Percentiles rank a stretch among this genome's conserved stretches.
Evolutionary conservation across 1,140 invertebrate species (phyloP).

Genomic region (Adelges cooleyi): DNA sequence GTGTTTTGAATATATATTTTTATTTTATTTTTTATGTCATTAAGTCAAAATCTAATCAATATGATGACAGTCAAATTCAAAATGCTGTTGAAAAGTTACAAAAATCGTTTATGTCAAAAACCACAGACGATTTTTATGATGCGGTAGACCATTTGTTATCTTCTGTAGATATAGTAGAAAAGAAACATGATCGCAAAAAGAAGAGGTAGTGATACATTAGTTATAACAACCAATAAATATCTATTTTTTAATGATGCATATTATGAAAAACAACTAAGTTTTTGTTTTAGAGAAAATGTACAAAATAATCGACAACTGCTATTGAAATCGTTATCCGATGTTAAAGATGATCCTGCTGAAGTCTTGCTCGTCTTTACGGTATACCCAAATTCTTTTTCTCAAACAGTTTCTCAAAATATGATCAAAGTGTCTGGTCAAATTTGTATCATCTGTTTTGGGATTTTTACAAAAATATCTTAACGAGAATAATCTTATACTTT

Average conservation of each 20-base stretch:
- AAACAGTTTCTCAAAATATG: constrained; percentile 62
- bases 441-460: constrained; percentile 66
- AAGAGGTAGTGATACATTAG: constrained; percentile 50
- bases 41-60: constrained; percentile 43
- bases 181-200: constrained; percentile 79
- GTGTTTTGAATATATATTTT: neutral
- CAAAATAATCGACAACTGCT: constrained; percentile 22
- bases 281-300: constrained; percentile 22
- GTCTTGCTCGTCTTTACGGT: constrained; percentile 67
- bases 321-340: constrained; percentile 53
- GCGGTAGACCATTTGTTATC: constrained; percentile 57
- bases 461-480: constrained; percentile 59
- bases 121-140: constrained; percentile 64
- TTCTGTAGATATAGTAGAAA: constrained; percentile 62
- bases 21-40: constrained; percentile 36
- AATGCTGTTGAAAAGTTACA: constrained; percentile 49
- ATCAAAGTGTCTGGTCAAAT: constrained; percentile 82
- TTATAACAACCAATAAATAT: constrained; percentile 66
- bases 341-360: constrained; percentile 63
- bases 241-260: neutral
- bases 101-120: constrained; percentile 47
- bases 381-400: constrained; percentile 77
- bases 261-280: too few species aligned
- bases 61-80: constrained; percentile 47
- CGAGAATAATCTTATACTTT: constrained; percentile 46